Evolutionary conservation across 1,140 invertebrate species (phyloP).

Genomic region (Triops cancriformis): DNA sequence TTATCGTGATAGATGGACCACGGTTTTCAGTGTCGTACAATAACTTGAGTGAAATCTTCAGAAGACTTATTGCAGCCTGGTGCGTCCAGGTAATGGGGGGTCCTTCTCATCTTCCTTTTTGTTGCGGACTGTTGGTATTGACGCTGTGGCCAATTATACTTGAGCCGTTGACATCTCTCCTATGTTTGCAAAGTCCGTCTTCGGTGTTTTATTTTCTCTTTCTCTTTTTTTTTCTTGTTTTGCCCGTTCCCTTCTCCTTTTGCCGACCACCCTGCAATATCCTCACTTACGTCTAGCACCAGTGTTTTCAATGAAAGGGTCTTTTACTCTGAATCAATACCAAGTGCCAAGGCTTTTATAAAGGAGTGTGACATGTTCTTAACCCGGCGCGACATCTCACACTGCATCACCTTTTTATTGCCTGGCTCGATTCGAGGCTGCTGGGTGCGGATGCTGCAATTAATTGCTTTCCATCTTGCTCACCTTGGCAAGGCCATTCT

Average conservation of each 20-base stretch:
- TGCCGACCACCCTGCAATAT: no score
- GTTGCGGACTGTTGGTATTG: background rate
- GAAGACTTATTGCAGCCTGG: background rate
- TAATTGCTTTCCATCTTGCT: slow-evolving; percentile 13
- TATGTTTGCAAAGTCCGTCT: background rate
- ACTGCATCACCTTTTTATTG: slow-evolving; percentile 6
- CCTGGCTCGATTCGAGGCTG: background rate
- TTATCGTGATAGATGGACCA: background rate
- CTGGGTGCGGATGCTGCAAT: slow-evolving; percentile 7
- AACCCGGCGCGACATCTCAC: slow-evolving; percentile 1
- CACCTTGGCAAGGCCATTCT: slow-evolving; percentile 3
- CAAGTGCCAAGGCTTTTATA: background rate
- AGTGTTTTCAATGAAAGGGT: background rate
- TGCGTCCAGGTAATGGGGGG: background rate
- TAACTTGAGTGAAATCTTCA: background rate
- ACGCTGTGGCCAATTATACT: background rate
- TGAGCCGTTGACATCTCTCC: background rate
- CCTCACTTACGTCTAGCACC: no score
- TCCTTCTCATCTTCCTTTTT: background rate
- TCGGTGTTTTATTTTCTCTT: no score
- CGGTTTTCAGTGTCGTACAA: background rate
- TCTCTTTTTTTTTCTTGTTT: no score
- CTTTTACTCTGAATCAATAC: background rate
- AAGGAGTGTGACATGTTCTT: slow-evolving; percentile 4
- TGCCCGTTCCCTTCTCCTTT: no score